phyloP scores from a whole-genome alignment of 1,140 invertebrate genomes.

The Eciton burchellii region DNA sequence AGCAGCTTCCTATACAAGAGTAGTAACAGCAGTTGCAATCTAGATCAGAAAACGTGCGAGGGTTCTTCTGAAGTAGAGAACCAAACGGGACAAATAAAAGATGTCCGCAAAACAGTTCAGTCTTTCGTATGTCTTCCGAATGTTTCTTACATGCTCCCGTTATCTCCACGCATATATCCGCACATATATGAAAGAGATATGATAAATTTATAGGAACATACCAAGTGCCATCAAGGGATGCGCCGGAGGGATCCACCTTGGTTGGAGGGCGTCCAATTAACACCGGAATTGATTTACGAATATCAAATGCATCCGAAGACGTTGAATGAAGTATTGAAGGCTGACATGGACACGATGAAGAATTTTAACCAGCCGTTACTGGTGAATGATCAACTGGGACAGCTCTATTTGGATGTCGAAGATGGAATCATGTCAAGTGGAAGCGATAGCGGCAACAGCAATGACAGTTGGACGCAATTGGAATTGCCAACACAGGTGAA shows the following conservation, averaged over 20 bases:
- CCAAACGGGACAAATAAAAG: slow-evolving; percentile 5
- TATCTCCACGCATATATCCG: background rate
- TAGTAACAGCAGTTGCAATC: slow-evolving; percentile 78
- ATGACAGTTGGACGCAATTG: slow-evolving; percentile 81
- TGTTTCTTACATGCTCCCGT: background rate
- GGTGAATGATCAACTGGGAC: slow-evolving; percentile 91
- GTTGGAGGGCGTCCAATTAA: slow-evolving; percentile 88
- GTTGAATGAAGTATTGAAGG: slow-evolving; percentile 88
- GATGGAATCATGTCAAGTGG: slow-evolving; percentile 88
- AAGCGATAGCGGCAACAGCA: slow-evolving; percentile 87
- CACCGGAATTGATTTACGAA: slow-evolving; percentile 89
- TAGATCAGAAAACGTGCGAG: slow-evolving; percentile 66
- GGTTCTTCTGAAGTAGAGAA: slow-evolving; percentile 45
- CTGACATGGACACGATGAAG: slow-evolving; percentile 88
- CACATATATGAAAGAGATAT: background rate
- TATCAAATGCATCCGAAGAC: slow-evolving; percentile 88
- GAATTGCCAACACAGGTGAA: too few species aligned
- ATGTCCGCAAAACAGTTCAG: background rate
- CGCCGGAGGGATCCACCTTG: slow-evolving; percentile 87
- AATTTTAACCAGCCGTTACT: slow-evolving; percentile 87
- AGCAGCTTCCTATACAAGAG: slow-evolving; percentile 83
- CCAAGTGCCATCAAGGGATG: slow-evolving; percentile 65
- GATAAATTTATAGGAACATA: slow-evolving; percentile 42
- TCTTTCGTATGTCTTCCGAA: slow-evolving; percentile 1
- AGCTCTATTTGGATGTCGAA: slow-evolving; percentile 90